Base-by-base conservation (phyloP, 2,113 vertebrate species). In the Manacus vitellinus region DNA sequence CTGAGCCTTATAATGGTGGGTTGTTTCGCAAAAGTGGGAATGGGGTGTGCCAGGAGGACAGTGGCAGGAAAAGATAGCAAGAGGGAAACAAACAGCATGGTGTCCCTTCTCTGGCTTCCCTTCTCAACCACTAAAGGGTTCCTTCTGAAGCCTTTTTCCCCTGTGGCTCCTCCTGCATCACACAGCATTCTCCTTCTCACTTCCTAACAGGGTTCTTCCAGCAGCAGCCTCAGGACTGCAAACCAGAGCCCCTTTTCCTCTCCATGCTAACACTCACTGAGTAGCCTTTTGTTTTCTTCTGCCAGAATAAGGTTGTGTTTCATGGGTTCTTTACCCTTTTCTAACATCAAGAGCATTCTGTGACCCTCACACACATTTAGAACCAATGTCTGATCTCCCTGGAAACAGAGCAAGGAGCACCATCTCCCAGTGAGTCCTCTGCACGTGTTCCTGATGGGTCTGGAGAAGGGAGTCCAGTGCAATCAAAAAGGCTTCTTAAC, bases 361-460 rank as follows among this genome's bases (percentile, higher is more conserved):
- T 55, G 37, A 37, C 4, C 37, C 31, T 79, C 72, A 19, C n/a
- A 27, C 6, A 23, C 33, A 1, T 28, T 52, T 49, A 54, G 27
- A 7, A 31, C 19, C 2, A 14, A 19, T 12, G 3, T 7, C 28
- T 20, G 2, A 30, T 11, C 52, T 9, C 2, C 14, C 23, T 21
- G 8, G 41, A 66, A 70, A 2, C 14, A 3, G 30, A 23, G 35
- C 30, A 39, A 12, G 24, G 47, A 75, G 19, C 25, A 20, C 12
- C 33, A 31, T 17, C 10, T 44, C 70, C n/a, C 25, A 10, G 0
- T 3, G 31, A 61, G 19, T 9, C 11, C 24, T 22, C 62, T 39
- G n/a, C 17, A 1, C 2, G 0, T 17, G n/a, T 3, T 62, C 31
- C 70, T 49, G 7, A 7, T 2, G 4, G 27, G 8, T 22, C 33